Evolutionary conservation across 1,140 invertebrate species (phyloP), one percentile per base, ranked within the genome.

Genomic region (Anastrepha ludens): DNA sequence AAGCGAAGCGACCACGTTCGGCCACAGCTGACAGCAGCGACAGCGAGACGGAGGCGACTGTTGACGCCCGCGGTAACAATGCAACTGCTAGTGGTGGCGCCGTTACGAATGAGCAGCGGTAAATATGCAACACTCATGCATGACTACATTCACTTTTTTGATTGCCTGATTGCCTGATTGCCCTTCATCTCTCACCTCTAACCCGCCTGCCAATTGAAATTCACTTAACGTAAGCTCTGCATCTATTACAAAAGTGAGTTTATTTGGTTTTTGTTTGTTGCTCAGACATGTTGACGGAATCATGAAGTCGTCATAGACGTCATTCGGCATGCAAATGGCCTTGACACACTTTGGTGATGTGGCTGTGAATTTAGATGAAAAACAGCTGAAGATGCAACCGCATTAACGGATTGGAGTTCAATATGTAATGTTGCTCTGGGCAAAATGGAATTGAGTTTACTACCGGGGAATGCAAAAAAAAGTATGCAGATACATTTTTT

Each of bases 311-410:
- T 47, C 41, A 41, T 44, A n/a, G 67, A 81, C 74, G 74, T 81
- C 74, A 81, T 81, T 55, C 47, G 11, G 47, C 17, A 29, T 81
- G 74, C 47, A 81, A 81, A 81, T 81, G 74, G 20, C 74, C 74
- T 81, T 81, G 74, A 81, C 47, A 58, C 20, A 81, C 47, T 81
- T 81, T 11, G 2, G 15, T 20, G 74, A n/a, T 20, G 47, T 55
- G 13, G n/a, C 8, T 55, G 41, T 1, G 2, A 50, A n/a, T 20
- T 17, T 55, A 4, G n/a, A 20, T 55, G 41, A 4, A 4, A 50
- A 81, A 81, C 41, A 15, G 67, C 39, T 44, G 39, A 74, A 74
- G 17, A 81, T 81, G 74, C 74, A 55, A 29, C 29, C 0, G 17
- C 8, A 9, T 58, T 81, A 6, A 2, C 2, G 4, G 74, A 20